A percentile compares a stretch with the other conserved stretches of the same genome.
Evolutionary conservation across 2,113 vertebrate species (phyloP).

Genomic region (Trinectes maculatus): DNA sequence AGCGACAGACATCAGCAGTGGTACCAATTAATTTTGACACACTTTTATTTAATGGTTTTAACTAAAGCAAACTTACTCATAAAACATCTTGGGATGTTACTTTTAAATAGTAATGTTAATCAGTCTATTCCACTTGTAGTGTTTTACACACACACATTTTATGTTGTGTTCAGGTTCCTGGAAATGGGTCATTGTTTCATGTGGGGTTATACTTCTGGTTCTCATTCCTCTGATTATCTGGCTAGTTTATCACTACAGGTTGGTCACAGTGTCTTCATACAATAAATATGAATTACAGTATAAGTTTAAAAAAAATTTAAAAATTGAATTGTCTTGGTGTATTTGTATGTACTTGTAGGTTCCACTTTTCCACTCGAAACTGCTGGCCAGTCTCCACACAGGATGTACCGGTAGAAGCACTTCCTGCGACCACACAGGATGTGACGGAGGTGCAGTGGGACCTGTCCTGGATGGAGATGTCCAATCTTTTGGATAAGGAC

Average conservation of each 20-base stretch:
- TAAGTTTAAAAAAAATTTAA: too few relatives aligned
- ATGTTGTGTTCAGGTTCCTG: slow-evolving; percentile 54
- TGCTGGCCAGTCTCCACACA: slow-evolving; percentile 43
- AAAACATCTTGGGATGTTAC: too few relatives aligned
- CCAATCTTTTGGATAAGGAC: slow-evolving; percentile 64
- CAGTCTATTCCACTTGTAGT: too few relatives aligned
- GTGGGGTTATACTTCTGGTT: slow-evolving; percentile 52
- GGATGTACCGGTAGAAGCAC: slow-evolving; percentile 30
- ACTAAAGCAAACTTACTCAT: too few relatives aligned
- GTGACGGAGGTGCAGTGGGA: slow-evolving; percentile 81
- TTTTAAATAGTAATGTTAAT: too few relatives aligned
- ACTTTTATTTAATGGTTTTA: background rate
- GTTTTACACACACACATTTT: too few relatives aligned
- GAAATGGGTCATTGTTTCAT: slow-evolving; percentile 59
- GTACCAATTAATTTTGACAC: too few relatives aligned
- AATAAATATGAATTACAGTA: too few relatives aligned
- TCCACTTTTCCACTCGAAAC: slow-evolving; percentile 25
- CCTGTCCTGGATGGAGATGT: slow-evolving; percentile 83
- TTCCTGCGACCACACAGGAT: slow-evolving; percentile 78
- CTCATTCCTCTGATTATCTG: slow-evolving; percentile 52
- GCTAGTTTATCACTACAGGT: slow-evolving; percentile 60
- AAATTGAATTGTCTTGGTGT: too few relatives aligned
- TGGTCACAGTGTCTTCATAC: too few relatives aligned
- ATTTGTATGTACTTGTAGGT: slow-evolving; percentile 58
- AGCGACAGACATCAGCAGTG: slow-evolving; percentile 4